Conservation (phyloP, 2,113 vertebrate genomes). For the Clupea harengus region DNA sequence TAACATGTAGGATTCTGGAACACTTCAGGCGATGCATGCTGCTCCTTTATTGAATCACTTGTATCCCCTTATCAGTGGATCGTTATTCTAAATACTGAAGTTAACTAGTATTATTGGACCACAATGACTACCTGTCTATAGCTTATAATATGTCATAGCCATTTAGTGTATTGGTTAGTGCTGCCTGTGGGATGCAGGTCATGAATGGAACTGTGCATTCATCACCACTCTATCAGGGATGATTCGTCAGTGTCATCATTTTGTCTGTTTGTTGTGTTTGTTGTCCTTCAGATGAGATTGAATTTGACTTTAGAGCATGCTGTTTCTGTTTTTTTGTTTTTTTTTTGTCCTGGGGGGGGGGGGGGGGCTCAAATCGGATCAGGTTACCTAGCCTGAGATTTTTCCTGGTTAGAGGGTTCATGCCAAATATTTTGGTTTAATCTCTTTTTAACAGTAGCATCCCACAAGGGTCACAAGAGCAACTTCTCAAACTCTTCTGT, state of each 20-base stretch:
- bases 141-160: neutral
- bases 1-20: neutral
- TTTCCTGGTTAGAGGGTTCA: too few species aligned
- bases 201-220: neutral
- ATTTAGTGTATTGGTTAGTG: neutral
- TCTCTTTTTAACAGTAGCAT: neutral
- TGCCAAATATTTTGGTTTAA: neutral
- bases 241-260: neutral
- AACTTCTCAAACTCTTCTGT: conserved; percentile 3
- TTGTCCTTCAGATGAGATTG: neutral
- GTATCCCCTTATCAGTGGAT: neutral
- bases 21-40: neutral
- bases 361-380: neutral
- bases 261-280: neutral
- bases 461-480: neutral
- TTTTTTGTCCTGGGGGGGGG: too few species aligned
- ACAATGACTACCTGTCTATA: neutral
- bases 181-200: neutral
- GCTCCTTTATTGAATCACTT: neutral
- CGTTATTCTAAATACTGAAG: too few species aligned
- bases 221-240: neutral
- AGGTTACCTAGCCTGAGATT: neutral
- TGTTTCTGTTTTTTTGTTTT: neutral
- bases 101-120: too few species aligned
- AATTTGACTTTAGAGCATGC: neutral